Base-by-base conservation (phyloP, 2,797 vertebrate species). In the Sphaeramia orbicularis region DNA sequence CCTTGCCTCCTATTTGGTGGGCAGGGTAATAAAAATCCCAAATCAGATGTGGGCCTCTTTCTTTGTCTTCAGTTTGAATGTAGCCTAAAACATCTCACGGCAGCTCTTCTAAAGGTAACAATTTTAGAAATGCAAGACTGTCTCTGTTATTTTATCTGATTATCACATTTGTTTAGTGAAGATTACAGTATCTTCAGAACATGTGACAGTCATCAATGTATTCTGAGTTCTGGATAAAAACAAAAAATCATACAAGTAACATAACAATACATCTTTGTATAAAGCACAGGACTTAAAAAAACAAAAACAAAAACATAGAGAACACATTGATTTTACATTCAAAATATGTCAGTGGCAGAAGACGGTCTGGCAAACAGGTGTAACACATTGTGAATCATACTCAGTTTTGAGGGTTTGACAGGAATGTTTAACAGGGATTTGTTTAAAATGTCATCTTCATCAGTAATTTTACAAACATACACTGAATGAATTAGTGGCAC, bases 261-360 rank as follows among this genome's bases (percentile, higher is more conserved):
- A 9, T 35, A 24, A 52, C 2, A 36, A 47, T 4, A 30, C 4
- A 10, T 43, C 12, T 36, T 36, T 56, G 24, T 6, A 52, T 16
- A 36, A 13, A 42, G 62, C 27, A 54, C 36, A 44, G 16, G 40
- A 1, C 6, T 45, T n/a, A 45, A 35, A 4, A 35, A 35, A 35
- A 16, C 11, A 4, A 35, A 35, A 35, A 16, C 11, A n/a, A 30
- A 47, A 5, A 14, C 6, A 15, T 7, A 4, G 0, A 64, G 32
- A 12, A 56, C 32, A 7, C 36, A 52, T 13, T 7, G 38, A 1
- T 19, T 42, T 53, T 59, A 54, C 68, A 63, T 63, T 70, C 35
- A 72, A 14, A 51, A 11, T 14, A 14, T 50, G 15, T 52, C 41
- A 45, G 41, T 30, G 12, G 8, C 44, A 65, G 37, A 16, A 9